Evolutionary conservation across 2,888 invertebrate genomes (phyloP).

Genomic region (Zaprionus obscuricornis): DNA sequence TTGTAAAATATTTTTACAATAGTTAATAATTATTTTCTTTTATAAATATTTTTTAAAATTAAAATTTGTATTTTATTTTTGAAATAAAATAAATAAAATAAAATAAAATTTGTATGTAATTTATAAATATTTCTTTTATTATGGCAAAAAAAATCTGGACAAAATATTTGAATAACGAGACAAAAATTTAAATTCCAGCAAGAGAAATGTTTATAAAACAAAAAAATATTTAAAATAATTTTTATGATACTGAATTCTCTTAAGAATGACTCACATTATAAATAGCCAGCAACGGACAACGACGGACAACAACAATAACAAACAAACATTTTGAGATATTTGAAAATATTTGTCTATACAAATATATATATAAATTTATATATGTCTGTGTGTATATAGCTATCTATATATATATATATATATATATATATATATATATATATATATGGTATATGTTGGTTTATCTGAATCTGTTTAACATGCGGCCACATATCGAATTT

Average conservation of each 20-base stretch:
- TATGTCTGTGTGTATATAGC: neutral
- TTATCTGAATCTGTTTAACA: conserved; percentile 26
- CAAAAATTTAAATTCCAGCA: too few species aligned
- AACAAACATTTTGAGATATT: conserved; percentile 65
- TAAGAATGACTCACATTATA: conserved; percentile 52
- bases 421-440: conserved; percentile 13
- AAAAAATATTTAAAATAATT: conserved; percentile 36
- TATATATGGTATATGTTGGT: conserved; percentile 7
- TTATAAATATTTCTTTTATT: too few species aligned
- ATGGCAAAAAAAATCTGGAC: too few species aligned
- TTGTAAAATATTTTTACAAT: too few species aligned
- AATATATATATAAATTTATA: conserved; percentile 4
- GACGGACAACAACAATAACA: conserved; percentile 12
- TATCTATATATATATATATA: conserved; percentile 1
- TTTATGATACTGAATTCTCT: conserved; percentile 25
- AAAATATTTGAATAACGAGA: too few species aligned
- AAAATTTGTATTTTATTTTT: too few species aligned
- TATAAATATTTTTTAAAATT: too few species aligned
- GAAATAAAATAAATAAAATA: too few species aligned
- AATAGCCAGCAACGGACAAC: conserved; percentile 55
- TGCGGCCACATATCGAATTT: conserved; percentile 57
- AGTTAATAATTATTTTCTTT: too few species aligned
- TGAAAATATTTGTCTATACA: conserved; percentile 33
- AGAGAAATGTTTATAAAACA: too few species aligned
- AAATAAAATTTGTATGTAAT: too few species aligned